Evolutionary conservation across 2,797 vertebrate genomes (phyloP), one percentile per base, ranked within the genome.

Genomic region (Onychomys torridus): DNA sequence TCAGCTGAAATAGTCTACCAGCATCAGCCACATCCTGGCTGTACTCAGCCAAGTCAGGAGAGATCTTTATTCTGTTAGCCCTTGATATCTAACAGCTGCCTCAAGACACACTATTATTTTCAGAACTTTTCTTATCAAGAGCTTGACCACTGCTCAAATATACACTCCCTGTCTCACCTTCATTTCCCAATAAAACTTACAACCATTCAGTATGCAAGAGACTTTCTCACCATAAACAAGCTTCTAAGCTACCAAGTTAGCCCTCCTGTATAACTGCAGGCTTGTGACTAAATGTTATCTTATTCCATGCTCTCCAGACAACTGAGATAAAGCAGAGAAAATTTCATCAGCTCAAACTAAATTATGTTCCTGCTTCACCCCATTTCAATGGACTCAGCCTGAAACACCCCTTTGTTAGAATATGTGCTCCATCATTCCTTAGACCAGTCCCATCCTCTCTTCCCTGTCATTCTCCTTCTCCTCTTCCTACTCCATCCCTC

Each of bases 211-310:
- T 7, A 17, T 37, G 52, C 34, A 94, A 96, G 61, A 90, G 34
- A 52, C n/a, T 49, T 81, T 93, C 73, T 96, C 52, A 95, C 81
- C 55, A 59, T 75, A 75, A 94, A 91, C 12, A 76, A 89, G 37
- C 17, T 84, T 69, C 49, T 73, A 88, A 78, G 52, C 17, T 55
- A 27, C 46, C 23, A 61, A 14, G 8, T 17, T 79, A 86, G 52
- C 14, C 25, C 0, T 69, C 19, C 37, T 69, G 7, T 40, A 23
- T 69, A 84, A 76, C 57, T 92, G 19, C 85, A 49, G 55, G 63
- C 32, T 94, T 89, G 49, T 82, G 71, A 90, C 85, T 73, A 87
- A 87, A 71, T 21, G 19, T 32, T 37, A 21, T 84, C n/a, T 79
- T 81, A 37, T 29, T 59, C 59, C 19, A 59, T 37, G 25, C 34